A percentile compares a stretch with the other conserved stretches of the same genome.
These are phyloP conservation scores for Acrobasis suavella DNA, from an alignment of 2,888 invertebrate genomes.

Conservation along the genomic window DNA sequence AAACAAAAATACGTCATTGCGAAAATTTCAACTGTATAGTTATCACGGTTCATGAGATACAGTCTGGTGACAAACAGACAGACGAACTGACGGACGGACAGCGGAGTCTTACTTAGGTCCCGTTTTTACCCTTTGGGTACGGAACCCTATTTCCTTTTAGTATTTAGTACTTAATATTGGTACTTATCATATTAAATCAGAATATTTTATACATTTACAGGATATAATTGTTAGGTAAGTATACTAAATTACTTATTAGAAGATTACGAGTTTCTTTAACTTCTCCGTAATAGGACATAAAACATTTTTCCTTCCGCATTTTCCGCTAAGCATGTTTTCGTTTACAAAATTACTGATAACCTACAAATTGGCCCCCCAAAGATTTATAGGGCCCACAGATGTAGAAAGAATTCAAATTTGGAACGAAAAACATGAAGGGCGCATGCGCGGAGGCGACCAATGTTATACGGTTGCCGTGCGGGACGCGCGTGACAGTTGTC, in stretches of 20 bases:
- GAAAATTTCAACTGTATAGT: too few relatives aligned
- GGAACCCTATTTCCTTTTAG: too few relatives aligned
- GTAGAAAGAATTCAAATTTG: constrained; percentile 53
- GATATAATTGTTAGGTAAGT: not conserved
- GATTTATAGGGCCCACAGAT: constrained; percentile 59
- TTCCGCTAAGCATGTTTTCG: constrained; percentile 39
- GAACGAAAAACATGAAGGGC: constrained; percentile 60
- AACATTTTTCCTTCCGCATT: not conserved
- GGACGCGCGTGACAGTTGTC: constrained; percentile 48
- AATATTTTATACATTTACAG: too few relatives aligned
- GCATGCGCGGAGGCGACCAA: constrained; percentile 66
- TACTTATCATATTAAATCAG: too few relatives aligned
- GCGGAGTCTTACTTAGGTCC: too few relatives aligned
- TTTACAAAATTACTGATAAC: constrained; percentile 34
- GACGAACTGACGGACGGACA: too few relatives aligned
- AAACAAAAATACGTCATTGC: too few relatives aligned
- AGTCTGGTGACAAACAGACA: too few relatives aligned
- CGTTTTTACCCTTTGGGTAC: too few relatives aligned
- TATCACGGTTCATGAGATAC: too few relatives aligned
- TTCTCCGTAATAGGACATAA: not conserved
- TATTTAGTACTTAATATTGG: too few relatives aligned
- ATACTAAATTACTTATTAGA: not conserved
- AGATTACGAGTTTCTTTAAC: not conserved
- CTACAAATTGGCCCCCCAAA: constrained; percentile 39
- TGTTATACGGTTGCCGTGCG: constrained; percentile 47